A percentile compares a stretch with the other conserved stretches of the same genome.
phyloP scores from a whole-genome alignment of 2,888 invertebrate species.

The Vannuccia rotundouncinata region DNA sequence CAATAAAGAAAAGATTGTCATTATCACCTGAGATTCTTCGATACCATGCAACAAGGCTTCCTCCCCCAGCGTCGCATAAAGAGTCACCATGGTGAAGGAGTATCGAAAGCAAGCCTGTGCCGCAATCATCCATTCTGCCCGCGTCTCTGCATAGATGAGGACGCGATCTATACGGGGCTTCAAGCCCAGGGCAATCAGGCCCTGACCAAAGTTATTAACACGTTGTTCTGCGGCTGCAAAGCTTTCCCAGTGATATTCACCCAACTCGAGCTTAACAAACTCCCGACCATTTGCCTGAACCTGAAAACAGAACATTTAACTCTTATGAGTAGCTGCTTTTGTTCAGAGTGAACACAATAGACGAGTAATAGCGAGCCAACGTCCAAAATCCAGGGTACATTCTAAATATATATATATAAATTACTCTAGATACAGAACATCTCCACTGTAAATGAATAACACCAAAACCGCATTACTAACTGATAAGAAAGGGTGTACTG shows the following conservation, averaged over 20 bases:
- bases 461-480: too few relatives aligned
- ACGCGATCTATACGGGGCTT: constrained; percentile 62
- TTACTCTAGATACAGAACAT: too few relatives aligned
- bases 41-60: constrained; percentile 93
- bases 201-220: constrained; percentile 73
- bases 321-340: too few relatives aligned
- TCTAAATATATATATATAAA: too few relatives aligned
- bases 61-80: constrained; percentile 91
- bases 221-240: constrained; percentile 71
- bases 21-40: constrained; percentile 82
- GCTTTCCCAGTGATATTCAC: constrained; percentile 81
- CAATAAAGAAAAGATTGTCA: too few relatives aligned
- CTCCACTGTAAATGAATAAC: too few relatives aligned
- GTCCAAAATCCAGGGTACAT: too few relatives aligned
- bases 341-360: too few relatives aligned
- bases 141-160: constrained; percentile 90
- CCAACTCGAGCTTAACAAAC: constrained; percentile 65
- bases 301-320: neutral
- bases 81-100: constrained; percentile 86
- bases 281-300: constrained; percentile 31
- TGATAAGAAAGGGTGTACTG: too few relatives aligned
- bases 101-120: constrained; percentile 92
- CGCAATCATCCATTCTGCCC: constrained; percentile 94
- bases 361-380: too few relatives aligned
- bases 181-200: constrained; percentile 68